Evolutionary conservation across 1,140 invertebrate species (phyloP).

Genomic region (Antheraea mylitta): DNA sequence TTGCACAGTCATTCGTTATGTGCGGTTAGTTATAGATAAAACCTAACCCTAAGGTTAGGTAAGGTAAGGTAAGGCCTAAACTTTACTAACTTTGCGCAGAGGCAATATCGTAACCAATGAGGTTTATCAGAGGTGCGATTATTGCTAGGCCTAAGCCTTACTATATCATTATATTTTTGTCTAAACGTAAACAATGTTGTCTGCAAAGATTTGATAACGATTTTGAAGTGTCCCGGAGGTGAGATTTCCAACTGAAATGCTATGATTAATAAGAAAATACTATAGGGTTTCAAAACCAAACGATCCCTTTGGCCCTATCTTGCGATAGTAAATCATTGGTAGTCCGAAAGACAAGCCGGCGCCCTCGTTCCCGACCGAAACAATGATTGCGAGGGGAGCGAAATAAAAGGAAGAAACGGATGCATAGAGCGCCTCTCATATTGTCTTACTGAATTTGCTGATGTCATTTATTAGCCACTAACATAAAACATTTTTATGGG

Average conservation of each 20-base stretch:
- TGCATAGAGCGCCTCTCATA: conserved; percentile 68
- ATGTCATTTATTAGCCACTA: conserved; percentile 78
- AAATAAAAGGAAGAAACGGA: conserved; percentile 55
- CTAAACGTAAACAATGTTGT: too few species aligned
- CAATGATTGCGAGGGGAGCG: conserved; percentile 65
- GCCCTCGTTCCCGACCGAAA: conserved; percentile 60
- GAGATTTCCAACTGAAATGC: not conserved
- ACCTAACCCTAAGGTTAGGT: too few species aligned
- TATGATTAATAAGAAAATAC: conserved; percentile 1
- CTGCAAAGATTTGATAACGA: not conserved
- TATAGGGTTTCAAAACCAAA: not conserved
- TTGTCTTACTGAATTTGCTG: conserved; percentile 77
- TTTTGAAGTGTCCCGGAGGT: not conserved
- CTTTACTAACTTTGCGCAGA: too few species aligned
- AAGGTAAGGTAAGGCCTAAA: too few species aligned
- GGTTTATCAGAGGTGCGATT: too few species aligned
- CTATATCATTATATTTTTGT: too few species aligned
- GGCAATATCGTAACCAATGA: too few species aligned
- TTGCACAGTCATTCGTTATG: too few species aligned
- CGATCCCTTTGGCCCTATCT: conserved; percentile 4
- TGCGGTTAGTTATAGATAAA: too few species aligned
- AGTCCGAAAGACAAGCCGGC: conserved; percentile 38
- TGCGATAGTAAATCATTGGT: conserved; percentile 7
- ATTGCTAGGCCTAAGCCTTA: too few species aligned
- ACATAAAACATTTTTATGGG: conserved; percentile 78